These are phyloP conservation scores for Dasysyrphus tricinctus DNA, from an alignment of 2,888 invertebrate genomes.

Conservation along the genomic window DNA sequence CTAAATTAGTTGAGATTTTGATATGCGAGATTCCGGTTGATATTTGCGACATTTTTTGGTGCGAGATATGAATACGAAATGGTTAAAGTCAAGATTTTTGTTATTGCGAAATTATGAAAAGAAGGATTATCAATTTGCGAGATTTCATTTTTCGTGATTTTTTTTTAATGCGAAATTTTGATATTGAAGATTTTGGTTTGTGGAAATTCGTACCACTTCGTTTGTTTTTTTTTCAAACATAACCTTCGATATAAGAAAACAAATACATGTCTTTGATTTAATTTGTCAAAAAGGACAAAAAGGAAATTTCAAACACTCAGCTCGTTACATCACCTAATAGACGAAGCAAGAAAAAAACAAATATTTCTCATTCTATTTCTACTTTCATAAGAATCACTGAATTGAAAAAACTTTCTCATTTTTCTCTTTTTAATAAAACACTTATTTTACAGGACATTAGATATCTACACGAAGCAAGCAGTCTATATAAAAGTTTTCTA, in stretches of 20 bases:
- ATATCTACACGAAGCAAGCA: slow-evolving; percentile 31
- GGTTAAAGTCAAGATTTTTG: too few species aligned
- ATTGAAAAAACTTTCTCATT: slow-evolving; percentile 39
- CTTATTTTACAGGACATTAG: slow-evolving; percentile 74
- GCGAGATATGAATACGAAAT: too few species aligned
- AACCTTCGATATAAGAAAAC: background rate
- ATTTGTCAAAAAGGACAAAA: background rate
- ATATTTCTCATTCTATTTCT: background rate
- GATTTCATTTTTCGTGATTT: too few species aligned
- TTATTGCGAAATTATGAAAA: too few species aligned
- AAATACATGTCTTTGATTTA: background rate
- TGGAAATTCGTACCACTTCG: too few species aligned
- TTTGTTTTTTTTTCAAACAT: too few species aligned
- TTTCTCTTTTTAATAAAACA: slow-evolving; percentile 28
- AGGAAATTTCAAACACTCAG: background rate
- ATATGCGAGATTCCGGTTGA: too few species aligned
- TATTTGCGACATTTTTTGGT: too few species aligned
- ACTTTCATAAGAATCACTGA: slow-evolving; percentile 26
- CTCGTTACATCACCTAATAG: background rate
- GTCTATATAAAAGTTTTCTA: slow-evolving; percentile 20
- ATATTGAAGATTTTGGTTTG: too few species aligned
- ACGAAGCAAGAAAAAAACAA: background rate
- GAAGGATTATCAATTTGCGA: too few species aligned
- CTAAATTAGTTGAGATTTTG: too few species aligned
- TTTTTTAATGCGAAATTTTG: too few species aligned